phyloP scores from a whole-genome alignment of 2,797 vertebrate genomes.

The Salarias fasciatus region DNA sequence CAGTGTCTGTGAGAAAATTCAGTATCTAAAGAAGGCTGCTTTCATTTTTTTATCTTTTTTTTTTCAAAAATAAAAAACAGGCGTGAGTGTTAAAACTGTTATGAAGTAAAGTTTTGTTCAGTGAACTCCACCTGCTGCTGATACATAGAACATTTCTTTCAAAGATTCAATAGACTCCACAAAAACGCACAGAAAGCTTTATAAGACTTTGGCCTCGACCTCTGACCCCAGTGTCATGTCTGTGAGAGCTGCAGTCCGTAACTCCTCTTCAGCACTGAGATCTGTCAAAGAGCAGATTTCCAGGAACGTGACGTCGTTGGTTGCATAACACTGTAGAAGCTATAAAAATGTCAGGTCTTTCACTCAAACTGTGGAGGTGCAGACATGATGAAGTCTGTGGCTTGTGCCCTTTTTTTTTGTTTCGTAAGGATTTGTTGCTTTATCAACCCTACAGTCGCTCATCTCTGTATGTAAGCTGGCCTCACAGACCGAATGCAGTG shows the following conservation, averaged over 20 bases:
- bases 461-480: background rate
- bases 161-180: conserved; percentile 9
- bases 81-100: background rate
- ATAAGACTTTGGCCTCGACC: conserved; percentile 32
- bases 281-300: conserved; percentile 37
- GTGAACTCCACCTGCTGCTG: background rate
- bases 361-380: conserved; percentile 24
- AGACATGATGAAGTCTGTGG: conserved; percentile 80
- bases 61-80: no score
- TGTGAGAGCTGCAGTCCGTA: background rate
- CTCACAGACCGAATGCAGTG: background rate
- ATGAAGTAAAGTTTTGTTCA: background rate
- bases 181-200: background rate
- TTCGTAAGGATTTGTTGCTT: conserved; percentile 65
- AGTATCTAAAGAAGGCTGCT: no score
- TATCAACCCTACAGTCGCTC: background rate
- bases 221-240: background rate
- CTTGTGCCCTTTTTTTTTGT: conserved; percentile 79
- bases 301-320: conserved; percentile 19
- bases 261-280: conserved; percentile 44
- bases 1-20: no score
- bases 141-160: background rate
- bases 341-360: conserved; percentile 51
- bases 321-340: conserved; percentile 44
- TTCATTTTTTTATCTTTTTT: no score